A percentile compares a stretch with the other conserved stretches of the same genome.
Evolutionary conservation across 2,888 invertebrate species (phyloP).

Genomic region (Lydus trimaculatus): DNA sequence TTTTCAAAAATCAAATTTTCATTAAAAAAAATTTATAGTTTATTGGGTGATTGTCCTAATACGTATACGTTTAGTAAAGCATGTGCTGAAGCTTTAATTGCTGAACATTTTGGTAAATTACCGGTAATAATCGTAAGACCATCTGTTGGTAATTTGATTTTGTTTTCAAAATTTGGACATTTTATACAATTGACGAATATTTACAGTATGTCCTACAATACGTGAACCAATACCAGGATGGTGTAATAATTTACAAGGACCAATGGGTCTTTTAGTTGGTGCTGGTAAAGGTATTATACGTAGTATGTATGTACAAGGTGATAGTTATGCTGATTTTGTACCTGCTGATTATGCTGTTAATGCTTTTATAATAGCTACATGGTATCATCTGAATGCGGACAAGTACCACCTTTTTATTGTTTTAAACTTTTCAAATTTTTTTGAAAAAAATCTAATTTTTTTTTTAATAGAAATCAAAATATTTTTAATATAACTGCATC

Average conservation of each 20-base stretch:
- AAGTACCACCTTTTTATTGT: background rate
- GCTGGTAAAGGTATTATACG: constrained; percentile 86
- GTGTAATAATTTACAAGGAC: constrained; percentile 91
- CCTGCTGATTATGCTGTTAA: constrained; percentile 84
- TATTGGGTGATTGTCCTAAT: constrained; percentile 81
- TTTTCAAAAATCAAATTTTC: background rate
- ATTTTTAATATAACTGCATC: constrained; percentile 80
- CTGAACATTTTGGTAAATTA: constrained; percentile 76
- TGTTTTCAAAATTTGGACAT: background rate
- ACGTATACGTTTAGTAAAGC: constrained; percentile 95
- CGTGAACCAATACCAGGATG: constrained; percentile 84
- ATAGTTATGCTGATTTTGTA: constrained; percentile 71
- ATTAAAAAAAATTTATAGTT: constrained; percentile 58
- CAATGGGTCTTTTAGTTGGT: constrained; percentile 82
- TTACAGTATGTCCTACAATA: constrained; percentile 78
- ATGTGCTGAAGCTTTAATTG: constrained; percentile 82
- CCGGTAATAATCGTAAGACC: constrained; percentile 85
- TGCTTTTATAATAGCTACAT: constrained; percentile 76
- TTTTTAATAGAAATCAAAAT: constrained; percentile 61
- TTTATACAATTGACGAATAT: constrained; percentile 27
- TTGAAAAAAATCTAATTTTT: too few relatives aligned
- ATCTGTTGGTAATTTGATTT: constrained; percentile 65
- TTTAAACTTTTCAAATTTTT: background rate
- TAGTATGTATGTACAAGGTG: constrained; percentile 77
- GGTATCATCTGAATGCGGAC: constrained; percentile 59